Evolutionary conservation across 2,797 vertebrate genomes (phyloP), one percentile per base, ranked within the genome.

Genomic region (Valencia hispanica): DNA sequence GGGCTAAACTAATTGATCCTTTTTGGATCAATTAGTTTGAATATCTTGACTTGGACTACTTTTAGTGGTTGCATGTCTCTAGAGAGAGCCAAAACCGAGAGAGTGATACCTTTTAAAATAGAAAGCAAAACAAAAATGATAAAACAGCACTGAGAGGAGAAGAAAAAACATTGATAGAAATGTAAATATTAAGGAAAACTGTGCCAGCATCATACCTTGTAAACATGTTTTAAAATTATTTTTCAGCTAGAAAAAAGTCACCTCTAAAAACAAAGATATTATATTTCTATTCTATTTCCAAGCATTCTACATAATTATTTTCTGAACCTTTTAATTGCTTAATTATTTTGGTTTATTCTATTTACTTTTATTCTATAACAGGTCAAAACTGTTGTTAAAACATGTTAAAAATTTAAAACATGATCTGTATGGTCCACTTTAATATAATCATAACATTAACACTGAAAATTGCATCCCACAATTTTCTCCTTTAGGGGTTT

Each of bases 381-480:
- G 61, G 5, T 41, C 22, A 68, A 68, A 27, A 43, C 39, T 1
- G 25, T 22, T 68, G 50, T 51, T 22, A 22, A 51, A 17, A 41
- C 1, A 32, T 27, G 3, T 45, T 27, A 43, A 27, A 27, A n/a
- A n/a, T 43, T 14, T 8, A 43, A 39, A 68, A 43, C 0, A 25
- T 27, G 14, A n/a, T 17, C 39, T 45, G 1, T 43, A 68, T 8
- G 39, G 12, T 45, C 39, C 12, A 45, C 8, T 68, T 68, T 12
- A 68, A 45, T 25, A 27, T 27, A 68, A 68, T 45, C 25, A 68
- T 9, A 27, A 43, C 39, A 43, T 6, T 68, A 65, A 50, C 50
- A 71, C 32, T 32, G 48, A 74, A 66, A 30, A 85, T 50, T 68
- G 17, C 45, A 45, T 27, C 25, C 43, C 63, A 65, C 7, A 80